A percentile compares a stretch with the other conserved stretches of the same genome.
Conservation (phyloP, 2,888 invertebrate species). For the Macaria liturata region DNA sequence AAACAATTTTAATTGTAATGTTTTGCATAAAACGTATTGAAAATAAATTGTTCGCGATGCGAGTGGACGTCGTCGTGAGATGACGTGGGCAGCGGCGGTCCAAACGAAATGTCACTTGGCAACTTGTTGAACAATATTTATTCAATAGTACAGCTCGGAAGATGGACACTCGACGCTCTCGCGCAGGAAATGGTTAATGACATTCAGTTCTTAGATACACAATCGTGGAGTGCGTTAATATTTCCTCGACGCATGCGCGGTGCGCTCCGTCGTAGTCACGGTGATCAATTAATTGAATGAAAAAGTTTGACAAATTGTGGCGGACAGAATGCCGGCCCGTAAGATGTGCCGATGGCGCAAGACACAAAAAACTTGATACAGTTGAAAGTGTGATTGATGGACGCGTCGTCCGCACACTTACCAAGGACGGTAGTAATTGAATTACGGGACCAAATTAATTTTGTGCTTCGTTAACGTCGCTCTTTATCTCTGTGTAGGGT, state of each 20-base stretch:
- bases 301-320: slow-evolving; percentile 75
- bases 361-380: slow-evolving; percentile 74
- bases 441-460: slow-evolving; percentile 68
- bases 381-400: slow-evolving; percentile 80
- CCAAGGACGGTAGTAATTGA: slow-evolving; percentile 70
- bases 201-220: slow-evolving; percentile 74
- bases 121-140: slow-evolving; percentile 78
- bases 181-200: slow-evolving; percentile 76
- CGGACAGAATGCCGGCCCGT: slow-evolving; percentile 58
- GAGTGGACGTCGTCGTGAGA: slow-evolving; percentile 56
- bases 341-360: slow-evolving; percentile 55
- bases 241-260: slow-evolving; percentile 50
- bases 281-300: slow-evolving; percentile 71
- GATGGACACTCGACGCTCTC: slow-evolving; percentile 72
- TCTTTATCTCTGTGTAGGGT: slow-evolving; percentile 43
- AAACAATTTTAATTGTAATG: slow-evolving; percentile 76
- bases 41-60: slow-evolving; percentile 66
- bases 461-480: slow-evolving; percentile 47
- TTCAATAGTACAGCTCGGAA: slow-evolving; percentile 72
- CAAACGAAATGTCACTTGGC: slow-evolving; percentile 76
- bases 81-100: slow-evolving; percentile 60
- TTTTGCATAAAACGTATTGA: slow-evolving; percentile 71
- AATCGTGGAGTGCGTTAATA: slow-evolving; percentile 67
- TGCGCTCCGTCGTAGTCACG: slow-evolving; percentile 44
- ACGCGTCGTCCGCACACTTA: slow-evolving; percentile 57